Percentiles rank a stretch among this genome's conserved stretches.
Conservation (phyloP, 1,140 invertebrate species). For the Agrypnia vestita region DNA sequence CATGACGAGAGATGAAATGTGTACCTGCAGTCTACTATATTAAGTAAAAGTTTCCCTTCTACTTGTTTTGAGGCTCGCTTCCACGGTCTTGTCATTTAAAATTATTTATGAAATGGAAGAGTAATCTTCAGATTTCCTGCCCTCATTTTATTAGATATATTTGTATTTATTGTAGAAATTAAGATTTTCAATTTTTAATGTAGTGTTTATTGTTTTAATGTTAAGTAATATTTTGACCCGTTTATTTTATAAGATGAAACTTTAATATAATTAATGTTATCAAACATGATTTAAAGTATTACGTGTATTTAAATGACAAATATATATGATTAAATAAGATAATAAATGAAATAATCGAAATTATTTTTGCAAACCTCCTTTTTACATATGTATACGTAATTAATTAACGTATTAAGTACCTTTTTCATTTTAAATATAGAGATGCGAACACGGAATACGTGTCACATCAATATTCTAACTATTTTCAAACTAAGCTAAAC, state of each 20-base stretch:
- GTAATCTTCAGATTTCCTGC: conserved; percentile 47
- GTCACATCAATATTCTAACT: no score
- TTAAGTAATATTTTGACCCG: conserved; percentile 47
- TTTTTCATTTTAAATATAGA: no score
- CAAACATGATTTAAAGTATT: conserved; percentile 59
- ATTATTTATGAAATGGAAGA: no score
- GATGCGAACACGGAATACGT: no score
- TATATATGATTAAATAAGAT: conserved; percentile 58
- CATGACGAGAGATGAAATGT: no score
- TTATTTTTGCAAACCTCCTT: background rate
- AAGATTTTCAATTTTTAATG: conserved; percentile 53
- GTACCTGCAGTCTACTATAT: no score
- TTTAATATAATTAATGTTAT: conserved; percentile 57
- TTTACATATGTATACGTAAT: no score
- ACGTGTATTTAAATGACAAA: conserved; percentile 61
- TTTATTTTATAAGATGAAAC: conserved; percentile 49
- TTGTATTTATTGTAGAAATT: conserved; percentile 58
- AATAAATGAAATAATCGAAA: conserved; percentile 1
- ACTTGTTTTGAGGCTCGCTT: no score
- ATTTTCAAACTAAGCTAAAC: no score
- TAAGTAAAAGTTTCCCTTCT: no score
- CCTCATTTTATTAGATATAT: conserved; percentile 49
- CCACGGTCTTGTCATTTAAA: no score
- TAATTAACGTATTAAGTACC: no score
- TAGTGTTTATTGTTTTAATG: conserved; percentile 49